Evolutionary conservation across 2,888 invertebrate genomes (phyloP).

Genomic region (Cataglyphis altisquamis): DNA sequence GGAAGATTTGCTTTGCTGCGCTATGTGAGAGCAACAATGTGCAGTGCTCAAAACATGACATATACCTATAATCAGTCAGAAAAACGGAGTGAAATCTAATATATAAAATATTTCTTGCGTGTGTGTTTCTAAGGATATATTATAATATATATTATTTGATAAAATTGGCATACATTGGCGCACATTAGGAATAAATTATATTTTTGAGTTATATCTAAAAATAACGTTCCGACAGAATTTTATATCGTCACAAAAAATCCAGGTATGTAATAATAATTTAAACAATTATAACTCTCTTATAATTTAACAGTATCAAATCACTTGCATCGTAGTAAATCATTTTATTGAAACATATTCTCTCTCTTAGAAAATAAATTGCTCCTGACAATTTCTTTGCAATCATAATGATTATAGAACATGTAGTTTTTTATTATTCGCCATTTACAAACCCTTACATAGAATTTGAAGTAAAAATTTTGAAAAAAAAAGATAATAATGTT

Average conservation of each 20-base stretch:
- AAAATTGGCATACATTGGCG: not conserved
- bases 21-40: not conserved
- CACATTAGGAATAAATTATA: not conserved
- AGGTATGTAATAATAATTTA: not conserved
- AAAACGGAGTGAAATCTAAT: not conserved
- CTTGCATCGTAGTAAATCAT: slow-evolving; percentile 4
- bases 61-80: not conserved
- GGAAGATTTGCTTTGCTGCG: not conserved
- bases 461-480: slow-evolving; percentile 5
- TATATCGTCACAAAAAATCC: not conserved
- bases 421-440: slow-evolving; percentile 11
- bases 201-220: not conserved
- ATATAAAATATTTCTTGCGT: not conserved
- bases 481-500: not conserved
- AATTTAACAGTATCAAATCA: not conserved
- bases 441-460: not conserved
- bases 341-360: not conserved
- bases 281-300: not conserved
- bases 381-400: not conserved
- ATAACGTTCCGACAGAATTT: not conserved
- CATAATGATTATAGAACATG: not conserved
- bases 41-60: not conserved
- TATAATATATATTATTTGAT: not conserved
- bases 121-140: not conserved
- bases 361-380: not conserved